Percentiles rank a stretch among this genome's conserved stretches.
These are phyloP conservation scores for Nannoperca australis DNA, from an alignment of 2,797 vertebrate species.

Conservation along the genomic window DNA sequence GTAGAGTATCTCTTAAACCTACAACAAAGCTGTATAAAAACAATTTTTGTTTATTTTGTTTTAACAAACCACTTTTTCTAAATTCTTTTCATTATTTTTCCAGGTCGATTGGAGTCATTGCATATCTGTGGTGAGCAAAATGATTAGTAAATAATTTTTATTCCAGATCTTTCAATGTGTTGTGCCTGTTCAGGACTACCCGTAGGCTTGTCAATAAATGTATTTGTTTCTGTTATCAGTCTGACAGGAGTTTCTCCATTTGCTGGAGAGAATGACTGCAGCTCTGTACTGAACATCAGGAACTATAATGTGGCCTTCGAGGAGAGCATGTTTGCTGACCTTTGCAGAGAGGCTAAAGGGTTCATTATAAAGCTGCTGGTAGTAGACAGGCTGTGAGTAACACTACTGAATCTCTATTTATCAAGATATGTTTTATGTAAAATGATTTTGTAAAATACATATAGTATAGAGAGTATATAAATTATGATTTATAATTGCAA, in stretches of 20 bases:
- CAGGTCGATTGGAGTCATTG: conserved; percentile 94
- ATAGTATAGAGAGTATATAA: background rate
- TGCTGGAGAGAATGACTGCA: conserved; percentile 95
- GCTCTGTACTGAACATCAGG: conserved; percentile 93
- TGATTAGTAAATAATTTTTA: background rate
- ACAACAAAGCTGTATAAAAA: background rate
- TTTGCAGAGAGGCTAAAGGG: conserved; percentile 94
- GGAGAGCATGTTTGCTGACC: conserved; percentile 93
- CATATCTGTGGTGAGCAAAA: conserved; percentile 93
- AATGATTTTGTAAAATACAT: background rate
- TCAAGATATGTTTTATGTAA: background rate
- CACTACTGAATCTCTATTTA: background rate
- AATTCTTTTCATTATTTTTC: conserved; percentile 42
- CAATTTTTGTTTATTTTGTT: background rate
- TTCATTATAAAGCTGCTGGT: conserved; percentile 98
- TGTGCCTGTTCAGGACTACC: background rate
- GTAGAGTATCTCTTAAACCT: conserved; percentile 73
- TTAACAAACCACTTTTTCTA: conserved; percentile 15
- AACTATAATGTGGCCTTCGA: conserved; percentile 98
- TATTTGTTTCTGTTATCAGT: conserved; percentile 76
- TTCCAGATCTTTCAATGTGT: background rate
- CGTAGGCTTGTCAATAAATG: background rate
- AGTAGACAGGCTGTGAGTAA: conserved; percentile 93
- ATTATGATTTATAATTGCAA: background rate
- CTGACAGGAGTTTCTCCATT: conserved; percentile 97